These are phyloP conservation scores for Heterotilapia buettikoferi DNA, from an alignment of 2,113 vertebrate species.

Conservation along the genomic window DNA sequence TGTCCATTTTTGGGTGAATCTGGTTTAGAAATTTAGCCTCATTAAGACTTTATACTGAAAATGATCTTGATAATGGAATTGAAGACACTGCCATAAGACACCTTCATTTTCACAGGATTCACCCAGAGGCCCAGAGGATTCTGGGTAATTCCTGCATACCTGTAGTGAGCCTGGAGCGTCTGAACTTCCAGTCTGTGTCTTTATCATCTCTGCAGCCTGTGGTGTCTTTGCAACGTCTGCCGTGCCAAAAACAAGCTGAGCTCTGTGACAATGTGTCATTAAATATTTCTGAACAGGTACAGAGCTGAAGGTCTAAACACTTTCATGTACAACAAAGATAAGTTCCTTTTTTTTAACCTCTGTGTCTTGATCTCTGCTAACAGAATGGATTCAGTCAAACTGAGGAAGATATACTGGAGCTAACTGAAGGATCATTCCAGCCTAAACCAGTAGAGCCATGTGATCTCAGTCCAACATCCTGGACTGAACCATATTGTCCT, in stretches of 20 bases:
- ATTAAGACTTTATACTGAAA: background rate
- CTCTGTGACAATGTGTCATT: background rate
- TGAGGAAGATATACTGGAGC: background rate
- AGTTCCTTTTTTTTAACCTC: background rate
- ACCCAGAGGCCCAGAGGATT: slow-evolving; percentile 47
- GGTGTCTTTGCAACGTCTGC: slow-evolving; percentile 56
- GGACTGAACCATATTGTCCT: slow-evolving; percentile 31
- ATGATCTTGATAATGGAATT: background rate
- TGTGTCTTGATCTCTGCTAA: background rate
- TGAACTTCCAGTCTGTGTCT: slow-evolving; percentile 56
- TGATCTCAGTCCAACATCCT: background rate
- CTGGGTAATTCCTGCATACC: slow-evolving; percentile 66
- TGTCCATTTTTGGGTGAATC: background rate
- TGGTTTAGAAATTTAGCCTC: background rate
- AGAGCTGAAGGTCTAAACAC: background rate
- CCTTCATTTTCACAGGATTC: slow-evolving; percentile 20
- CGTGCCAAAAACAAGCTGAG: background rate
- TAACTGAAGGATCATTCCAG: background rate
- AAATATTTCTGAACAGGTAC: slow-evolving; percentile 23
- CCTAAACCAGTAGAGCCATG: background rate
- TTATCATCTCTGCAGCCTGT: slow-evolving; percentile 66
- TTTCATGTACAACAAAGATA: background rate
- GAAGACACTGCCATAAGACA: background rate
- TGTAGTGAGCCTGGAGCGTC: slow-evolving; percentile 77
- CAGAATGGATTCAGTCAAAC: slow-evolving; percentile 19